Evolutionary conservation across 2,888 invertebrate species (phyloP).

Genomic region (Dynastes grantii): DNA sequence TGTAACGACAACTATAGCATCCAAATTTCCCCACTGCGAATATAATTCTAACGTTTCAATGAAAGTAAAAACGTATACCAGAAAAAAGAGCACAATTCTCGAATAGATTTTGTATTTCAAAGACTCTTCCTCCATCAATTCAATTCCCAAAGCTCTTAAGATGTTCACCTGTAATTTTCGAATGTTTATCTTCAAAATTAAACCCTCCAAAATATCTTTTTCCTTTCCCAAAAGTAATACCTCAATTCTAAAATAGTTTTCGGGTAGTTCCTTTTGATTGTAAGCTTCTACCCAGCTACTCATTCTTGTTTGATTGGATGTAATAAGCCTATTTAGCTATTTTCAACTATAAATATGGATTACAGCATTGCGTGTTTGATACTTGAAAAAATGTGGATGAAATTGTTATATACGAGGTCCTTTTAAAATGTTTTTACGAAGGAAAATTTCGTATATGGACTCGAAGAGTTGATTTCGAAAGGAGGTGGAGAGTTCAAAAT

Average conservation of each 20-base stretch:
- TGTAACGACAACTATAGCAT: constrained; percentile 37
- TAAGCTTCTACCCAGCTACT: constrained; percentile 32
- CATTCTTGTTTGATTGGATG: constrained; percentile 2
- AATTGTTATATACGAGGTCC: no score
- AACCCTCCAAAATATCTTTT: background rate
- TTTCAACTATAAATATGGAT: no score
- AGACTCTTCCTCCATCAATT: constrained; percentile 46
- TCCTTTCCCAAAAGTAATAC: constrained; percentile 6
- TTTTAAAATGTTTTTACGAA: no score
- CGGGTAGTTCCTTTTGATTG: constrained; percentile 39
- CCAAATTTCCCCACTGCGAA: constrained; percentile 48
- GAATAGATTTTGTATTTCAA: constrained; percentile 48
- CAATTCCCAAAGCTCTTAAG: constrained; percentile 47
- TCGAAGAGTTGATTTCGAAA: no score
- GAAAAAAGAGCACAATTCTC: constrained; percentile 29
- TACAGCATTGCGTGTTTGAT: no score
- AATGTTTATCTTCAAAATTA: background rate
- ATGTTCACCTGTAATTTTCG: constrained; percentile 39
- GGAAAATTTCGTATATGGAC: no score
- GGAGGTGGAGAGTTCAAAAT: no score
- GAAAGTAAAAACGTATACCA: constrained; percentile 48
- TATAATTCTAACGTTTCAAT: constrained; percentile 46
- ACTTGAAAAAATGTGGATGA: no score
- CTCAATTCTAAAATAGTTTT: constrained; percentile 47
- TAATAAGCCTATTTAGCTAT: background rate